These are phyloP conservation scores for Chionoecetes opilio DNA, from an alignment of 1,140 invertebrate genomes.

Conservation along the genomic window DNA sequence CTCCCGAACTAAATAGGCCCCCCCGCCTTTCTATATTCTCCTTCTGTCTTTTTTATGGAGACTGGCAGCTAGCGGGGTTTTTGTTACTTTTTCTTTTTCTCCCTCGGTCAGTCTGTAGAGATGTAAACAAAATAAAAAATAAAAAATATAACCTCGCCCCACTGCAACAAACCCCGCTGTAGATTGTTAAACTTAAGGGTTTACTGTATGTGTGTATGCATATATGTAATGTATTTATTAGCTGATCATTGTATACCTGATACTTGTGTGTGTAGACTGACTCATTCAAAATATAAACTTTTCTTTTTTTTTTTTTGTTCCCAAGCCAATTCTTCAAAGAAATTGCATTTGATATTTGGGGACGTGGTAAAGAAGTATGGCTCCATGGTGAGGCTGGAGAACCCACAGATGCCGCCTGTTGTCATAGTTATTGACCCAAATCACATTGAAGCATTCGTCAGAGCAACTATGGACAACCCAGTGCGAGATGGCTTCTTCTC, in stretches of 20 bases:
- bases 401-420: neutral
- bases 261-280: neutral
- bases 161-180: too few relatives aligned
- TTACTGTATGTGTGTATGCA: neutral
- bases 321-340: neutral
- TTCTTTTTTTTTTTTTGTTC: neutral
- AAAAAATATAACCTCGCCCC: too few relatives aligned
- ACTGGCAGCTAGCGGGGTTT: too few relatives aligned
- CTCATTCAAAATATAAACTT: neutral
- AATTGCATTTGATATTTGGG: neutral
- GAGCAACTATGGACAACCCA: constrained; percentile 65
- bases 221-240: neutral
- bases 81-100: too few relatives aligned
- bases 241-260: neutral
- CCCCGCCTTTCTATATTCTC: too few relatives aligned
- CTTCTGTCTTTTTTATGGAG: too few relatives aligned
- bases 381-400: constrained; percentile 31
- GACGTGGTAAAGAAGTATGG: constrained; percentile 42
- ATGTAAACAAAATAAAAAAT: too few relatives aligned
- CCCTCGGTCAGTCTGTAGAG: too few relatives aligned
- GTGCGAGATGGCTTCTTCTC: constrained; percentile 52
- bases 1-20: too few relatives aligned
- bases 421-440: neutral
- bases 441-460: constrained; percentile 10
- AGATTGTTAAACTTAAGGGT: too few relatives aligned